These are phyloP conservation scores for Suillia variegata DNA, from an alignment of 2,888 invertebrate genomes.

Conservation along the genomic window DNA sequence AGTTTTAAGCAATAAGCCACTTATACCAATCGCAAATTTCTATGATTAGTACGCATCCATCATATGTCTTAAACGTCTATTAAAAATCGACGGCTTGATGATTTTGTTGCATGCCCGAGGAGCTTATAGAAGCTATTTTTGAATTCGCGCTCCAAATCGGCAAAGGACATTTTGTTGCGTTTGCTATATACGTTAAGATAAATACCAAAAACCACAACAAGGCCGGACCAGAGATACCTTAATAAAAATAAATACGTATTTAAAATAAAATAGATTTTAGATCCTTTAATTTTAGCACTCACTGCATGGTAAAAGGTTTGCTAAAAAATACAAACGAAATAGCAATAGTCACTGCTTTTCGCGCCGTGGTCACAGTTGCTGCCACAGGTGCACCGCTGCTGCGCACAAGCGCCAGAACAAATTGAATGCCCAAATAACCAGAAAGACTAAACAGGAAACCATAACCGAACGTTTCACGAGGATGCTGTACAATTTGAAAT, in stretches of 20 bases:
- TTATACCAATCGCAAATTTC: too few species aligned
- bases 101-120: conserved; percentile 32
- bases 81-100: conserved; percentile 49
- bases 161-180: conserved; percentile 62
- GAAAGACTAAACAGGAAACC: conserved; percentile 84
- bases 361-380: conserved; percentile 88
- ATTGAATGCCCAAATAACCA: conserved; percentile 92
- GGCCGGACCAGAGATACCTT: conserved; percentile 91
- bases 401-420: conserved; percentile 87
- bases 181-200: conserved; percentile 94
- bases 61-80: conserved; percentile 50
- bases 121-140: conserved; percentile 24
- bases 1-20: too few species aligned
- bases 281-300: too few species aligned
- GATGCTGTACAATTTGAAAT: conserved; percentile 71
- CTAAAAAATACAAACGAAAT: conserved; percentile 92
- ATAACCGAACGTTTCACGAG: conserved; percentile 80
- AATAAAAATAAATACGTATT: too few species aligned
- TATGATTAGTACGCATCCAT: too few species aligned
- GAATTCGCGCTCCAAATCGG: conserved; percentile 44
- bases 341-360: conserved; percentile 90
- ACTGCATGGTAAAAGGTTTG: conserved; percentile 93
- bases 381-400: conserved; percentile 90
- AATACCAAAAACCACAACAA: conserved; percentile 86
- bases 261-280: conserved; percentile 49